phyloP scores from a whole-genome alignment of 2,113 vertebrate species.

The Crypturellus undulatus region DNA sequence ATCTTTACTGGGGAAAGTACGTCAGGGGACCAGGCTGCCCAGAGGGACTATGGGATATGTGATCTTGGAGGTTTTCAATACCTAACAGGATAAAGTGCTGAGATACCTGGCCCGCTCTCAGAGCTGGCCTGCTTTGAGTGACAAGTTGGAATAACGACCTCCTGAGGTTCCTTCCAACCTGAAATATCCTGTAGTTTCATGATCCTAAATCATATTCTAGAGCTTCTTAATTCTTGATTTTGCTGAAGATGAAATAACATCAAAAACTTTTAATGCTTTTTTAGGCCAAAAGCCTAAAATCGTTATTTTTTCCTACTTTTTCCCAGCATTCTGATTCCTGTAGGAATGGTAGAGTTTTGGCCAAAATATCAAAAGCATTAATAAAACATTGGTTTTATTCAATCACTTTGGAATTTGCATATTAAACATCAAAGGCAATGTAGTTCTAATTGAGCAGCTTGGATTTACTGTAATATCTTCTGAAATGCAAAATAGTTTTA shows the following conservation, averaged over 20 bases:
- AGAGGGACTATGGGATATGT: neutral
- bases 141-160: neutral
- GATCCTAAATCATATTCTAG: neutral
- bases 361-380: neutral
- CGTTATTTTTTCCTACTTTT: neutral
- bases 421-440: neutral
- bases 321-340: neutral
- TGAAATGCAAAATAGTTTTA: neutral
- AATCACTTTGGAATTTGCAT: neutral
- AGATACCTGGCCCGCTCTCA: neutral
- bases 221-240: neutral
- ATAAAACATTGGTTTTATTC: neutral
- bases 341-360: neutral
- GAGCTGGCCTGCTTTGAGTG: neutral
- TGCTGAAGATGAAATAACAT: neutral
- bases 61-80: neutral
- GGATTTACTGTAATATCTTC: neutral
- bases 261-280: neutral
- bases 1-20: neutral
- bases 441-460: neutral
- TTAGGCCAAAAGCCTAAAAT: too few relatives aligned
- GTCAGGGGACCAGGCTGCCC: neutral
- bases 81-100: neutral
- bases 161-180: neutral
- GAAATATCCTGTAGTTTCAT: neutral